These are phyloP conservation scores for Phyllostomus hastatus DNA, from an alignment of 2,113 vertebrate species.

Conservation along the genomic window DNA sequence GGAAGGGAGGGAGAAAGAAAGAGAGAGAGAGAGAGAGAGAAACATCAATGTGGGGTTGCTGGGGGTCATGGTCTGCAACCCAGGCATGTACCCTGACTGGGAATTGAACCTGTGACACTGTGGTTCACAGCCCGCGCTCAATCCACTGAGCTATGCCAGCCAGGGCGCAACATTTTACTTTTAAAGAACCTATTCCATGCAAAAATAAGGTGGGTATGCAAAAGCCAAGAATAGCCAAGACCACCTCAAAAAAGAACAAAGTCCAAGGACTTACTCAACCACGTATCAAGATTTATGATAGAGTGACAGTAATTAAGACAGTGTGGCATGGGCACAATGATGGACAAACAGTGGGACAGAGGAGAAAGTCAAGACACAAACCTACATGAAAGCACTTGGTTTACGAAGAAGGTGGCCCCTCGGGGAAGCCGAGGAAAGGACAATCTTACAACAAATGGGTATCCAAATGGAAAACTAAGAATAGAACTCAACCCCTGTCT, in stretches of 20 bases:
- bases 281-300: neutral
- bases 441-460: neutral
- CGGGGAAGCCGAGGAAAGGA: neutral
- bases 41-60: no score
- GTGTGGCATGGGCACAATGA: neutral
- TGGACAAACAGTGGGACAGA: neutral
- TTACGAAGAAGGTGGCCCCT: neutral
- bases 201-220: neutral
- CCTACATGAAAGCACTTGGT: neutral
- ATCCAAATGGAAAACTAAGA: neutral
- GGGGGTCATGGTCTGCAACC: no score
- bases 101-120: no score
- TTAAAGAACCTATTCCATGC: neutral
- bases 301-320: neutral
- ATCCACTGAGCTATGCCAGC: no score
- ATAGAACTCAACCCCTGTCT: neutral
- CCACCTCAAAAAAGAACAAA: neutral
- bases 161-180: neutral
- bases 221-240: neutral
- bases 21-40: no score
- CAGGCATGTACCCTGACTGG: no score
- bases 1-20: no score
- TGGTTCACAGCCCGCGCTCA: no score
- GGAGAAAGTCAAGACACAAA: neutral
- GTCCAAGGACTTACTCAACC: neutral